phyloP scores from a whole-genome alignment of 2,888 invertebrate genomes.

The Leptodirus hochenwartii region DNA sequence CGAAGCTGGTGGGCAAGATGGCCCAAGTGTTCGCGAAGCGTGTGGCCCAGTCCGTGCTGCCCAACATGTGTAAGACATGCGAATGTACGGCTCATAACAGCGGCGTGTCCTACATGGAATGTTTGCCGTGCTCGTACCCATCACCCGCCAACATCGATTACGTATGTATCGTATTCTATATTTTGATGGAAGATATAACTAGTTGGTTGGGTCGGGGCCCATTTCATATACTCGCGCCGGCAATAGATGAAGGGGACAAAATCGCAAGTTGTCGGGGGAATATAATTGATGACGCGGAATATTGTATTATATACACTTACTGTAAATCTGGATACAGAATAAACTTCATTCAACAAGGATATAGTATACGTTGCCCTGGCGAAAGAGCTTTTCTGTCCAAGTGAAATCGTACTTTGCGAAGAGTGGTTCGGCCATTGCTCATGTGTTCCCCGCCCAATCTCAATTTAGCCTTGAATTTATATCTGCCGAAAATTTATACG shows the following conservation, averaged over 20 bases:
- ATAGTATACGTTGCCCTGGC: too few relatives aligned
- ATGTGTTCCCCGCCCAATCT: slow-evolving; percentile 20
- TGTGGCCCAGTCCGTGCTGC: slow-evolving; percentile 40
- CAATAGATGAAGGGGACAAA: too few relatives aligned
- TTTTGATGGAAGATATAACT: slow-evolving; percentile 1
- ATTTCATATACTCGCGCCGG: too few relatives aligned
- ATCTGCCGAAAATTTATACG: slow-evolving; percentile 20
- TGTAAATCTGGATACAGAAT: too few relatives aligned
- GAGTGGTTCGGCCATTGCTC: slow-evolving; percentile 21
- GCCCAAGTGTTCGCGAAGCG: slow-evolving; percentile 47
- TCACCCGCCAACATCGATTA: slow-evolving; percentile 29
- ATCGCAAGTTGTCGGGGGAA: too few relatives aligned
- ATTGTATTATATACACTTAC: too few relatives aligned
- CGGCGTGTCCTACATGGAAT: slow-evolving; percentile 46
- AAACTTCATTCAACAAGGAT: too few relatives aligned
- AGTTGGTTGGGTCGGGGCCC: too few relatives aligned
- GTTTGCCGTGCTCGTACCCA: slow-evolving; percentile 39
- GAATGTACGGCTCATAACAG: slow-evolving; percentile 49
- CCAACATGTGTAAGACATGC: slow-evolving; percentile 42
- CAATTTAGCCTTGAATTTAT: slow-evolving; percentile 21
- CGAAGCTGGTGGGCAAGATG: slow-evolving; percentile 39
- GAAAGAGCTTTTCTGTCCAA: too few relatives aligned
- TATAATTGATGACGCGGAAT: too few relatives aligned
- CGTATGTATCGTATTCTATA: slow-evolving; percentile 22
- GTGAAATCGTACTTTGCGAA: too few relatives aligned